Base-by-base conservation (phyloP, 2,888 invertebrate genomes). In the Platypus cylindrus region DNA sequence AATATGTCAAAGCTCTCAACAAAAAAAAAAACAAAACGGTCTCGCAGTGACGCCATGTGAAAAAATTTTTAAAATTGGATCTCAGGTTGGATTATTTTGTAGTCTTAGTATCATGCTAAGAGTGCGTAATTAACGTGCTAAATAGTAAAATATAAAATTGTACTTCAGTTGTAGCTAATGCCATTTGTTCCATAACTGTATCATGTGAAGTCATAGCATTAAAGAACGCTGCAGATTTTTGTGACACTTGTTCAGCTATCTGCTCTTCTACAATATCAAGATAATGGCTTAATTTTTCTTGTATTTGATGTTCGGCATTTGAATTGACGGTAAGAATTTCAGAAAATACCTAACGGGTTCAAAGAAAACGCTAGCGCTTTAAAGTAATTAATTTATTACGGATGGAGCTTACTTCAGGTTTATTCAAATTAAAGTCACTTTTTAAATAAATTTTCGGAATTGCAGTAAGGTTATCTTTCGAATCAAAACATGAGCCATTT, bases 141-240 rank as follows among this genome's bases (percentile, higher is more conserved):
- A n/a, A n/a, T n/a, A n/a, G n/a, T 7, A 9, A 11, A 27, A 12
- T 27, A 13, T 5, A 27, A 5, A 27, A 20, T 16, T 32, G 9
- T 17, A 90, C 81, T 52, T 84, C 80, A 38, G 69, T 71, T 7
- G 82, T 74, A 13, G 90, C 87, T 54, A 77, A 74, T 1, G 79
- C 79, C 71, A 98, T 81, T 56, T 95, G 86, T 48, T 91, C 90
- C 78, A 95, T 89, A 31, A 98, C 81, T 17, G 87, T 84, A 58
- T 97, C 94, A 63, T 98, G 97, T 5, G 95, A 95, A 34, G 94
- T 80, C 85, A 98, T 95, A 1, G 95, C 95, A 62, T 91, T 85
- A 58, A 97, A 98, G 66, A 97, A 98, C 12, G 93, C 93, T 49
- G 89, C 89, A 7, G 94, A 94, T 58, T 94, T 91, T 51, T 84